Evolutionary conservation across 2,888 invertebrate species (phyloP), one percentile per base, ranked within the genome.

Genomic region (Rutpela maculata): DNA sequence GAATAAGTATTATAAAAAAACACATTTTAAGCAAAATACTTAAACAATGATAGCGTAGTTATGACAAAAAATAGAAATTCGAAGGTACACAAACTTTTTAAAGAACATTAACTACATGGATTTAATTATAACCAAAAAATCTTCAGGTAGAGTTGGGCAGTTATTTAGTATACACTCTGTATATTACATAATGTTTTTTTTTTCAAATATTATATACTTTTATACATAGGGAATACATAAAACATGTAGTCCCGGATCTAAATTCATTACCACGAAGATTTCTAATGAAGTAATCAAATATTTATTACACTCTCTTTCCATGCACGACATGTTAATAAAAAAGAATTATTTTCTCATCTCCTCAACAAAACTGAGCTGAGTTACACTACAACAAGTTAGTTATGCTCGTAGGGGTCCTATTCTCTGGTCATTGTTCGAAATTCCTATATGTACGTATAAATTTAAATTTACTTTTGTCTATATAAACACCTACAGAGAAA

Each of bases 401-500:
- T 17, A 31, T 17, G 31, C 31, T 26, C 26, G 35, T 17, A 17
- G 62, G 22, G 62, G 62, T 62, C 62, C 62, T 10, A n/a, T 59
- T 59, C 18, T 59, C 59, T 19, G 18, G 19, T 9, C 62, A 62
- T 62, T 62, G 35, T 62, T 62, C 62, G 10, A 31, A 31, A 62
- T 62, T 31, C 35, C 62, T 62, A 6, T 35, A 19, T 62, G 15
- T 35, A 11, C 35, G 35, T 62, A 62, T 62, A 62, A 31, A 62
- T 65, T 65, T 65, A 38, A 43, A 65, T 18, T 65, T 65, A 65
- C 35, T 65, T 65, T 43, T 38, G 19, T 65, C 65, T 65, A 65
- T 65, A 18, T 69, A 59, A 59, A 57, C 31, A 19, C 31, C 57
- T 18, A 56, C 69, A 17, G 57, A 57, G 59, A 35, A 35, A 57